Evolutionary conservation across 2,113 vertebrate genomes (phyloP).

Genomic region (Chaetura pelagica): DNA sequence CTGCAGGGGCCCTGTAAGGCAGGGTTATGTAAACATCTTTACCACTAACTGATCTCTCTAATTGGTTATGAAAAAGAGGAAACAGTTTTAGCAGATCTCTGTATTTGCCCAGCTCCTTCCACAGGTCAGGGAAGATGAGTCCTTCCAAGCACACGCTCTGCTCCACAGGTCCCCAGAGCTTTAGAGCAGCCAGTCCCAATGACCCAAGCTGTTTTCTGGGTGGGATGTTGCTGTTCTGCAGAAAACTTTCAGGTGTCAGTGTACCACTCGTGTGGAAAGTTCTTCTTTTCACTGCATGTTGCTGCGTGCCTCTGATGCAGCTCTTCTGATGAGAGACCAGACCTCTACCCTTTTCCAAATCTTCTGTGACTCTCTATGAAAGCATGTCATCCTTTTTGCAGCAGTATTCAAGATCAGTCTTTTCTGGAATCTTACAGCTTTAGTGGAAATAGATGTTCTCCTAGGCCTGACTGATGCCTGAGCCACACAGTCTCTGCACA

Average conservation of each 20-base stretch:
- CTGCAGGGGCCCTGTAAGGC: background rate
- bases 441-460: background rate
- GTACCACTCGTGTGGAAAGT: background rate
- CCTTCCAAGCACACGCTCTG: background rate
- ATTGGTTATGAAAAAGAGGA: background rate
- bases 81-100: background rate
- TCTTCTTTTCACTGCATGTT: background rate
- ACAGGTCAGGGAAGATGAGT: background rate
- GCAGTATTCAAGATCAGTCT: background rate
- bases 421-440: background rate
- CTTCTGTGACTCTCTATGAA: background rate
- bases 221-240: background rate
- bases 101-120: background rate
- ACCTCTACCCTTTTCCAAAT: background rate
- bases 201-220: background rate
- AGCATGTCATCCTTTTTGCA: background rate
- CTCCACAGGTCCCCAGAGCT: fast-evolving
- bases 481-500: background rate
- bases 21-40: slow-evolving; percentile 32
- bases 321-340: background rate
- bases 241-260: background rate
- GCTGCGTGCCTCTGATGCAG: background rate
- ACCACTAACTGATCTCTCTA: background rate
- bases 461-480: background rate
- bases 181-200: background rate